Evolutionary conservation across 2,113 vertebrate genomes (phyloP), one percentile per base, ranked within the genome.

Genomic region (Embiotoca jacksoni): DNA sequence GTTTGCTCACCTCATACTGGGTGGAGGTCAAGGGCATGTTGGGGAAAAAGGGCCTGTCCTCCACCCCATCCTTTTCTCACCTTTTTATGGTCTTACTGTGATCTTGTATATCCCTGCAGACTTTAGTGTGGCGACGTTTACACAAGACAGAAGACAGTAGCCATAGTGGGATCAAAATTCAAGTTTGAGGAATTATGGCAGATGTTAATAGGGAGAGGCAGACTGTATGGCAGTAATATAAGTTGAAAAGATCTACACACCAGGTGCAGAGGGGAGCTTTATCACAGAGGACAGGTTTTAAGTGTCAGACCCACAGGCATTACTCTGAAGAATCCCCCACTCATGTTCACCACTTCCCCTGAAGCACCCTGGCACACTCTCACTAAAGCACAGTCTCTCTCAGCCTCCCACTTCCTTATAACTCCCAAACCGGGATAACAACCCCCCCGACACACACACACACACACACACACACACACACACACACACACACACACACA

Each of bases 351-450:
- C 59, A 63, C 79, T 75, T 78, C 75, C 72, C 65, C 65, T 50
- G 44, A 82, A 80, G 23, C 67, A 50, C 39, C 56, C 78, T 49
- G 56, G 54, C 75, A 16, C 54, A 47, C 68, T 10, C 44, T 52
- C 72, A 69, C 63, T 80, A 5, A 57, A 83, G 70, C 66, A 80
- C 33, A 39, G 55, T 33, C 36, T 80, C 62, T 35, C 69, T 67
- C 72, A 72, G 41, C 62, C 44, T 65, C 68, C 60, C 64, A 75
- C 67, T 88, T 84, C 81, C 69, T 75, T 39, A 64, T 59, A 54
- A 53, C 56, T 72, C 73, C 69, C 46, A 75, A 66, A 77, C 72
- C 15, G 64, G 72, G 13, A 58, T 56, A 63, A 74, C 37, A 41
- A 69, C 52, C 61, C 46, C n/a, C 49, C 36, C 13, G 37, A 55